Base-by-base conservation (phyloP, 2,113 vertebrate genomes). In the Bufo bufo region DNA sequence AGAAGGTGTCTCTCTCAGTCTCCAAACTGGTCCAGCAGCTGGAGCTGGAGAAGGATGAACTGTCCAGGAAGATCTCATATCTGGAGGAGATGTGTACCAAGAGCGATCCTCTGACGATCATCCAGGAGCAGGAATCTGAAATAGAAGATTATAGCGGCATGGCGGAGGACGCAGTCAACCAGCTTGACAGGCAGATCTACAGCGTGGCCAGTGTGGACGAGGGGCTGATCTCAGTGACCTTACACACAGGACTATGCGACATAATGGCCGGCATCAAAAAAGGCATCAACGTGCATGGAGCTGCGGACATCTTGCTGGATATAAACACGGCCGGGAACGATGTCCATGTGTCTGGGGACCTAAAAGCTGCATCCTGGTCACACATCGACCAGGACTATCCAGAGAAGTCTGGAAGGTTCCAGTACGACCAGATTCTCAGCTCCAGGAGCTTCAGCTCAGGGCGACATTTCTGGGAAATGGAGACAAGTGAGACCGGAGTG, bases 401-500 rank as follows among this genome's bases (percentile, higher is more conserved):
- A 13, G 33, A 84, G 19, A 66, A 33, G 16, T 43, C 59, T 5
- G 61, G 47, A 13, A 50, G 47, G 3, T 47, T 66, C 65, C 81
- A 63, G 19, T 66, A 59, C 7, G 54, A 78, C 56, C 77, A 78
- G 50, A 50, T 78, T 1, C 52, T 78, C 11, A 78, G 77, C 50
- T 56, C 50, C 49, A 54, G 50, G 10, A 78, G 77, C 52, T 78
- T 54, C 52, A 23, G 49, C 50, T 78, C 77, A 1, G 79, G 59
- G 19, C 14, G 47, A 16, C 45, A 52, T 50, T 84, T 49, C 19
- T 69, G 45, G 45, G 65, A 78, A 5, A 50, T 78, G 3, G 77
- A 78, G 19, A 78, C 77, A 10, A 78, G 77, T 23, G 77, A 78
- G 77, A 23, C 77, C 0, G 77, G 77, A 54, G 77, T 78, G 3